These are phyloP conservation scores for Microctonus aethiopoides DNA, from an alignment of 2,888 invertebrate genomes.

Conservation along the genomic window DNA sequence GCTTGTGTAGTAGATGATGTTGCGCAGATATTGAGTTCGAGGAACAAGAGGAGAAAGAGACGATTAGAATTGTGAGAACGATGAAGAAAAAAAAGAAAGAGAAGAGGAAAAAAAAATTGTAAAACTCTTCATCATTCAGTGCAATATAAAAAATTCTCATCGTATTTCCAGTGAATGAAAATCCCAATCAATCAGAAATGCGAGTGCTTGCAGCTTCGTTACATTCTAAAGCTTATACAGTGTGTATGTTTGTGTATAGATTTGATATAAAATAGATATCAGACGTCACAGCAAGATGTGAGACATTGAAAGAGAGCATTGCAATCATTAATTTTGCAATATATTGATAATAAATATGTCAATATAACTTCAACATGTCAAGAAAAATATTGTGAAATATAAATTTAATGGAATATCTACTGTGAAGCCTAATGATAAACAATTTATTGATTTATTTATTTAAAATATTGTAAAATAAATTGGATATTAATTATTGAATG, in stretches of 20 bases:
- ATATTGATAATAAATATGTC: conserved; percentile 6
- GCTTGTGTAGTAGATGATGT: not conserved
- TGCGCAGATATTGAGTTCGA: not conserved
- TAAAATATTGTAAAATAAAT: no score
- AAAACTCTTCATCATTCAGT: not conserved
- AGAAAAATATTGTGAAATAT: not conserved
- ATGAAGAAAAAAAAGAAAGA: not conserved
- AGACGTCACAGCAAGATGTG: conserved; percentile 24
- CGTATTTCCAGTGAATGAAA: conserved; percentile 1
- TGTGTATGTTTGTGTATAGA: not conserved
- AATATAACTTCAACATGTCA: not conserved
- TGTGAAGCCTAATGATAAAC: not conserved
- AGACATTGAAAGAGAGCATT: not conserved
- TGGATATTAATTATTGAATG: no score
- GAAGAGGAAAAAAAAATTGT: not conserved
- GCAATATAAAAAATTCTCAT: not conserved
- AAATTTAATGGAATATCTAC: not conserved
- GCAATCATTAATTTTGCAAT: not conserved
- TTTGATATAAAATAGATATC: conserved; percentile 1
- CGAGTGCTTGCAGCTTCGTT: conserved; percentile 5
- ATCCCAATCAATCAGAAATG: conserved; percentile 22
- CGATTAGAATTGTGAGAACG: not conserved
- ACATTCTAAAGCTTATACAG: not conserved
- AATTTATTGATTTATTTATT: not conserved
- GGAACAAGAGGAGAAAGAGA: not conserved